phyloP scores from a whole-genome alignment of 2,888 invertebrate genomes.

The Parnassius smintheus region DNA sequence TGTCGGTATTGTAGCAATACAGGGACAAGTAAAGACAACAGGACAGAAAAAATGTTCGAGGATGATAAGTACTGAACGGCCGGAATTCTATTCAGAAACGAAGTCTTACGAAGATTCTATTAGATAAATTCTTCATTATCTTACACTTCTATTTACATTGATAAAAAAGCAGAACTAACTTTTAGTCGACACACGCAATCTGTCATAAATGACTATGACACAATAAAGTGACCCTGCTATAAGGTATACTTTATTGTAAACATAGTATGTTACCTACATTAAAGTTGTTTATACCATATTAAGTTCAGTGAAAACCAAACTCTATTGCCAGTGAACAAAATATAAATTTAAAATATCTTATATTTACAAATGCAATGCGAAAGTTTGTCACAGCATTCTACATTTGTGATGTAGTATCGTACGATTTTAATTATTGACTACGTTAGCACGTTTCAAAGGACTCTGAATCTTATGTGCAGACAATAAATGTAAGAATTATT shows the following conservation, averaged over 20 bases:
- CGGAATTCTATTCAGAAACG: too few species aligned
- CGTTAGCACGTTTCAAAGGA: slow-evolving; percentile 20
- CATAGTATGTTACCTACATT: slow-evolving; percentile 6
- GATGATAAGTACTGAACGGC: too few species aligned
- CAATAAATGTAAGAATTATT: slow-evolving; percentile 27
- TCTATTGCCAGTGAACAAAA: background rate
- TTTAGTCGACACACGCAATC: slow-evolving; percentile 16
- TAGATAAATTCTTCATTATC: background rate
- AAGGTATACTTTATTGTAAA: slow-evolving; percentile 21
- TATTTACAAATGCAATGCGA: background rate
- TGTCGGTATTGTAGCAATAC: too few species aligned
- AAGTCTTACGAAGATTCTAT: too few species aligned
- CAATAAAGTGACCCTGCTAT: slow-evolving; percentile 17
- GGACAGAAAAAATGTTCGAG: too few species aligned
- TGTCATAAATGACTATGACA: slow-evolving; percentile 15
- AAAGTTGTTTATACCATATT: background rate
- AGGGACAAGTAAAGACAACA: too few species aligned
- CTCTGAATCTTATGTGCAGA: slow-evolving; percentile 27
- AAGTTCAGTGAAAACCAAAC: background rate
- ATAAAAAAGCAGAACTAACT: slow-evolving; percentile 5
- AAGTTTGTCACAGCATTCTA: slow-evolving; percentile 11
- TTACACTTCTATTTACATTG: slow-evolving; percentile 5
- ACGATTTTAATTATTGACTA: slow-evolving; percentile 18
- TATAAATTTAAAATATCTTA: background rate
- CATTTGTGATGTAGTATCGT: slow-evolving; percentile 24